phyloP scores from a whole-genome alignment of 2,113 vertebrate species.

The Colius striatus region DNA sequence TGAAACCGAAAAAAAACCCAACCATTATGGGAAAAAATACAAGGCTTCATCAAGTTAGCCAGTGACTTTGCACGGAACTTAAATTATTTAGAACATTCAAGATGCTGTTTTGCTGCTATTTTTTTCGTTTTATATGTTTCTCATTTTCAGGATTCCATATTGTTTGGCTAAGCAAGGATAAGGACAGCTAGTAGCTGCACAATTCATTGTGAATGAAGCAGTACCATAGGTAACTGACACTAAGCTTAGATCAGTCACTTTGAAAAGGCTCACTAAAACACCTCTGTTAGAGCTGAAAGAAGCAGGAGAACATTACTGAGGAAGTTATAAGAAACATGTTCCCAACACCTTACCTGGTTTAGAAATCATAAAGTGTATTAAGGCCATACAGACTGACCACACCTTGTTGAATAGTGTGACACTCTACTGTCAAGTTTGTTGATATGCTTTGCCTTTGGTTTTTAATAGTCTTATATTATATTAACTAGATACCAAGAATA shows the following conservation, averaged over 20 bases:
- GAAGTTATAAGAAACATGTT: not conserved
- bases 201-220: not conserved
- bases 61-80: not conserved
- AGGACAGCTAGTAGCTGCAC: not conserved
- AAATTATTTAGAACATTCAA: constrained; percentile 17
- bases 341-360: not conserved
- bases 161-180: not conserved
- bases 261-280: not conserved
- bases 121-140: not conserved
- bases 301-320: not conserved
- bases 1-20: not conserved
- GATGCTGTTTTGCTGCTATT: not conserved
- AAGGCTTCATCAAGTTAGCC: not conserved
- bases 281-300: not conserved
- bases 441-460: not conserved
- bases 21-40: rapidly evolving
- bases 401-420: not conserved
- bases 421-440: not conserved
- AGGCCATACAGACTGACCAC: not conserved
- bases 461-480: not conserved
- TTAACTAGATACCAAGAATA: not conserved
- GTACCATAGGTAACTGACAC: not conserved
- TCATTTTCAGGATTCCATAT: not conserved
- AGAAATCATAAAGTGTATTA: not conserved
- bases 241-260: not conserved